These are phyloP conservation scores for Amblyopsis rosae DNA, from an alignment of 2,113 vertebrate species.

Conservation along the genomic window DNA sequence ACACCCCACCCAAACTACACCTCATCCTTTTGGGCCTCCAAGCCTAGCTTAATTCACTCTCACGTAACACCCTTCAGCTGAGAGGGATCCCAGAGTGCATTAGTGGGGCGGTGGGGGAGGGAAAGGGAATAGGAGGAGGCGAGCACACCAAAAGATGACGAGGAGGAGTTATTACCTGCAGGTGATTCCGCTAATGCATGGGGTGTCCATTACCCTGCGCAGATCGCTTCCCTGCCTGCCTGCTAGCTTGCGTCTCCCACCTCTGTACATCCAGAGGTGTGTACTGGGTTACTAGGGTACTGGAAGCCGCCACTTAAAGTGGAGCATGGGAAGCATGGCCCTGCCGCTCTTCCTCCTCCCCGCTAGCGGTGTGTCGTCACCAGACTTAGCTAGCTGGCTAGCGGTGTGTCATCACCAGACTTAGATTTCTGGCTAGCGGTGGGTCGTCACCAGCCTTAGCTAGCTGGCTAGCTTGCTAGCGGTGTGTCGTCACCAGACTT, in stretches of 20 bases:
- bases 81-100: constrained; percentile 49
- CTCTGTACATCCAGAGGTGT: constrained; percentile 45
- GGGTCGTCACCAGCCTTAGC: background rate
- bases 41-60: background rate
- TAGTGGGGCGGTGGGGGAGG: constrained; percentile 9
- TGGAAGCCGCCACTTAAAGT: constrained; percentile 46
- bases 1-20: constrained; percentile 24
- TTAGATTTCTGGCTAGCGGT: background rate
- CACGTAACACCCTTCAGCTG: constrained; percentile 33
- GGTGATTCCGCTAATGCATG: constrained; percentile 59
- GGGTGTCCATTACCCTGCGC: constrained; percentile 56
- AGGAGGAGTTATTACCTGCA: constrained; percentile 54
- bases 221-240: constrained; percentile 7
- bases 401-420: background rate
- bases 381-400: constrained; percentile 1
- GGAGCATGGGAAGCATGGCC: constrained; percentile 35
- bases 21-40: too few species aligned
- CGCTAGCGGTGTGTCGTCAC: too few species aligned
- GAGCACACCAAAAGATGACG: background rate
- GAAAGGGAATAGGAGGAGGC: constrained; percentile 2
- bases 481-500: too few species aligned
- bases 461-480: too few species aligned
- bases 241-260: background rate
- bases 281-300: constrained; percentile 65
- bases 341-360: too few species aligned